Base-by-base conservation (phyloP, 2,888 invertebrate species). In the Eustalomyia histrio region DNA sequence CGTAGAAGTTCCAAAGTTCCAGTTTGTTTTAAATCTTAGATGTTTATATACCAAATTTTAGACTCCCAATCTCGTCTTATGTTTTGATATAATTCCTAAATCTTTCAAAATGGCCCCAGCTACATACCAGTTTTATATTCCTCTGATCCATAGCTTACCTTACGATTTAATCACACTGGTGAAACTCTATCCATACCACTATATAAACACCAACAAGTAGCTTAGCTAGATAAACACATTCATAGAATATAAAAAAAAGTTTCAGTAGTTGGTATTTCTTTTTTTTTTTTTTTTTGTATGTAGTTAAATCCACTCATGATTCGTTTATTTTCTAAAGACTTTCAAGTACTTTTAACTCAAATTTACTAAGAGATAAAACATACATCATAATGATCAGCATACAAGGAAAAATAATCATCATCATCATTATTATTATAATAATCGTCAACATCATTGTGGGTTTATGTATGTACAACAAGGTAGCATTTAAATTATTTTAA, bases 261-360 rank as follows among this genome's bases (percentile, higher is more conserved):
- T 47, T n/a, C 43, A n/a, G 43, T 6, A 12, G 10, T 39, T 14
- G n/a, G n/a, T 47, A 47, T 2, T 47, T 47, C 12, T 39, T 8
- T 39, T 12, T 39, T 33, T 29, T 47, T 39, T 39, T 8, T 39
- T 12, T 39, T 33, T 29, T 33, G 29, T 5, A 12, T 60, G 6
- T 17, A 35, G 16, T 29, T 57, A 21, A 43, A 39, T 17, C 18
- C 67, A 21, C 68, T 29, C 16, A 43, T 43, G 24, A 29, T 52
- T 53, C 57, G 68, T 43, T 47, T 63, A 5, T 47, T 24, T 63
- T 16, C 47, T 63, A 63, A 43, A 43, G 4, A 16, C 24, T 63
- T 63, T 63, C 61, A 47, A 47, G 47, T 10, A 47, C 43, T 47
- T 47, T 47, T n/a, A 39, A 47, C n/a, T 3, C 6, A 14, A n/a